Base-by-base conservation (phyloP, 2,888 invertebrate genomes). In the Diplazon laetatorius region DNA sequence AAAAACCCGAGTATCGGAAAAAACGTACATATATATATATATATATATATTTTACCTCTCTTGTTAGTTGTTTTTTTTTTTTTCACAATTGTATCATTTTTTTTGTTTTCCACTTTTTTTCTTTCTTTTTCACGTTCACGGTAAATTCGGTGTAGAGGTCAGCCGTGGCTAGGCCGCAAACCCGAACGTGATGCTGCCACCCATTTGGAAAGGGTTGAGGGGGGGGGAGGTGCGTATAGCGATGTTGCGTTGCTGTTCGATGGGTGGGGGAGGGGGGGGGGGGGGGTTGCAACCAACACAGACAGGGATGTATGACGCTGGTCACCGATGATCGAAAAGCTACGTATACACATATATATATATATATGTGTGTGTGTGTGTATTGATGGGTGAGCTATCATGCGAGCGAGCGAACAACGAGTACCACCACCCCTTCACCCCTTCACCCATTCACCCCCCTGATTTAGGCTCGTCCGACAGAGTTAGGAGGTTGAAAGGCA, bases 361-460 rank as follows among this genome's bases (percentile, higher is more conserved):
- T 30, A 30, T 30, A 30, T 30, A 30, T 30, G 30, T 30, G 6
- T 30, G n/a, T 2, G 52, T 50, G 60, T 46, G 37, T 25, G 37
- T 70, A 70, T 55, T 46, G 25, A 55, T 71, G 55, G 79, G 72
- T 55, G 60, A 79, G 73, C 79, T 71, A 81, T 81, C 79, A 79
- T 77, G 72, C 74, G 79, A 77, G 77, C 75, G 81, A 72, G 50
- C 48, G 65, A 30, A 71, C 69, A 46, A 66, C 65, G 71, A 66
- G 50, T 70, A 70, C n/a, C n/a, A n/a, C n/a, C n/a, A n/a, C n/a
- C n/a, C n/a, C n/a, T n/a, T n/a, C n/a, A n/a, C n/a, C n/a, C n/a
- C n/a, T n/a, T n/a, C n/a, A n/a, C n/a, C n/a, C n/a, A n/a, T n/a
- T n/a, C n/a, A n/a, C 35, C 59, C 16, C 25, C 68, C 57, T 57